These are phyloP conservation scores for Chelmon rostratus DNA, from an alignment of 2,797 vertebrate species.

Conservation along the genomic window DNA sequence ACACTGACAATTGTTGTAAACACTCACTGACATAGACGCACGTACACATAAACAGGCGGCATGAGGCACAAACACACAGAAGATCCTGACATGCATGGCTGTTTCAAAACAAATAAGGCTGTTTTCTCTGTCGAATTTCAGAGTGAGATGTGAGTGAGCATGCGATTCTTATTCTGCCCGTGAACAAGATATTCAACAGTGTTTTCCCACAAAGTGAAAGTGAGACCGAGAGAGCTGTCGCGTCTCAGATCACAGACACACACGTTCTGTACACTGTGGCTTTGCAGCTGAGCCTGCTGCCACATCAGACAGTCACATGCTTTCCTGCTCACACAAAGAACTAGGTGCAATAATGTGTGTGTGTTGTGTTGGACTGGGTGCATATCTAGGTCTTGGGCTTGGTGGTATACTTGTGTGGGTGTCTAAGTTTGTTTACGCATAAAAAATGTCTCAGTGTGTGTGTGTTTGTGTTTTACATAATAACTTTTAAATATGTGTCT, in stretches of 20 bases:
- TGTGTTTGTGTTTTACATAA: conserved; percentile 9
- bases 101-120: conserved; percentile 34
- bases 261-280: conserved; percentile 6
- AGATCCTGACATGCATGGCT: conserved; percentile 9
- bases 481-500: background rate
- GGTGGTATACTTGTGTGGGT: conserved; percentile 2
- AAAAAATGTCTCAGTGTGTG: background rate
- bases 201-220: conserved; percentile 48
- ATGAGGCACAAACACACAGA: conserved; percentile 18
- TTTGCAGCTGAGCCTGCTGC: conserved; percentile 46
- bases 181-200: conserved; percentile 25
- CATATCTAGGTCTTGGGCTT: conserved; percentile 29
- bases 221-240: conserved; percentile 32
- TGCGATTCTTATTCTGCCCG: background rate
- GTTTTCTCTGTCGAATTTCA: background rate
- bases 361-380: conserved; percentile 2
- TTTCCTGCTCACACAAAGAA: conserved; percentile 28
- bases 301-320: conserved; percentile 43
- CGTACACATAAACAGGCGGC: background rate
- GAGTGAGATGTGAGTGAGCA: background rate
- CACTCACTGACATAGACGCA: conserved; percentile 30
- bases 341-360: background rate
- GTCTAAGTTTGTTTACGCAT: conserved; percentile 20
- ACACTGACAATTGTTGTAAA: conserved; percentile 43
- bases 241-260: conserved; percentile 29